Evolutionary conservation across 2,797 vertebrate species (phyloP).

Genomic region (Coregonus suidteri): DNA sequence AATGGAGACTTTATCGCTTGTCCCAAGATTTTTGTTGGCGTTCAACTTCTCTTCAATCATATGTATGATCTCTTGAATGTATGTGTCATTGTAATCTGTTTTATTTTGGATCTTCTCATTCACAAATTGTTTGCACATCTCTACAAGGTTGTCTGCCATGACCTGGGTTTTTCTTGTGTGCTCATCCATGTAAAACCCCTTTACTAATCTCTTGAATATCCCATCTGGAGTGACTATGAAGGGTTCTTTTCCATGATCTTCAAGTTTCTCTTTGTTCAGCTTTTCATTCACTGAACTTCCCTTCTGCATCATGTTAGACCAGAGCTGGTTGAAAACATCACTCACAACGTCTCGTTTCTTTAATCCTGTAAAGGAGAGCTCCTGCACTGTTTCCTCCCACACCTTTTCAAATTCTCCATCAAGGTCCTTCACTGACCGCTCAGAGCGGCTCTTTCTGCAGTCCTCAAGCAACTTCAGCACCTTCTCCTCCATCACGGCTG

Average conservation of each 20-base stretch:
- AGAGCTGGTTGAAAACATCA: background rate
- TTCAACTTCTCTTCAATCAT: conserved; percentile 48
- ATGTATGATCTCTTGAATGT: conserved; percentile 59
- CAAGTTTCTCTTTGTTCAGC: background rate
- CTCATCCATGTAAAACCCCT: rapidly evolving
- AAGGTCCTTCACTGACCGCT: conserved; percentile 31
- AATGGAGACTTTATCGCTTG: conserved; percentile 38
- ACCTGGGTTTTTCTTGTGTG: background rate
- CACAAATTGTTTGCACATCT: conserved; percentile 29
- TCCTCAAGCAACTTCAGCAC: conserved; percentile 45
- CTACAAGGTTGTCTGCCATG: conserved; percentile 43
- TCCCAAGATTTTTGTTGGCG: background rate
- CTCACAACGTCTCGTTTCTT: background rate
- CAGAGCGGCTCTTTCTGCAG: conserved; percentile 30
- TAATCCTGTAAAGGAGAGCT: background rate
- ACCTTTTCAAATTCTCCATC: conserved; percentile 56
- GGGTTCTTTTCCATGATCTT: rapidly evolving
- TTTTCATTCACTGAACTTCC: conserved; percentile 34
- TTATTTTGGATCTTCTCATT: background rate
- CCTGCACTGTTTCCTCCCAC: background rate
- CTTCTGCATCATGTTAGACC: conserved; percentile 42
- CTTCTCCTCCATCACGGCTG: conserved; percentile 47
- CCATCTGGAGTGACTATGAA: conserved; percentile 28
- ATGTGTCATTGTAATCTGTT: conserved; percentile 60
- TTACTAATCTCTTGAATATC: rapidly evolving